These are phyloP conservation scores for Eupithecia pulchellata DNA, from an alignment of 2,888 invertebrate species.

Conservation along the genomic window DNA sequence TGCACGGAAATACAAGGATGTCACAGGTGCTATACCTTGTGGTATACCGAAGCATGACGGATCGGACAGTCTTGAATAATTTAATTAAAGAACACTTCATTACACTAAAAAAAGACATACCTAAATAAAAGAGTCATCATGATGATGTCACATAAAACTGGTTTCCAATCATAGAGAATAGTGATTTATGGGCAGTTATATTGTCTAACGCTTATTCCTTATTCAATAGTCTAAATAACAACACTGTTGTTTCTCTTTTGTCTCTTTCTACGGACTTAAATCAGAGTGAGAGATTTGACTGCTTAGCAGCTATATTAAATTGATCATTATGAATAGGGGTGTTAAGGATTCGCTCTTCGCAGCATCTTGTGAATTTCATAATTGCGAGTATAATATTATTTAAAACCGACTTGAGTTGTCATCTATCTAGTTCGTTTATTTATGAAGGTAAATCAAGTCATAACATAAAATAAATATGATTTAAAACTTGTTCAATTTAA, in stretches of 20 bases:
- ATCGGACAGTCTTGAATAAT: no score
- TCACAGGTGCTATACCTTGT: constrained; percentile 40
- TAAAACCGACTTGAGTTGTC: background rate
- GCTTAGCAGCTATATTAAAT: no score
- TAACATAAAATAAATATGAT: background rate
- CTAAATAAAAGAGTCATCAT: no score
- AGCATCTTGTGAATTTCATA: background rate
- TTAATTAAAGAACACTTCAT: no score
- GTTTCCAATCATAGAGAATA: background rate
- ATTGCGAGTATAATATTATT: background rate
- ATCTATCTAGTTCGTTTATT: background rate
- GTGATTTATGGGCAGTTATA: background rate
- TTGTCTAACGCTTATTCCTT: no score
- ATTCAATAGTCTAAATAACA: no score
- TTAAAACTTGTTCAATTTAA: constrained; percentile 16
- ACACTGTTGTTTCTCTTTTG: no score
- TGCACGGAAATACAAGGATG: constrained; percentile 44
- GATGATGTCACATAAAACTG: background rate
- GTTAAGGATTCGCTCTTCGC: background rate
- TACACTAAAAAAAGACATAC: no score
- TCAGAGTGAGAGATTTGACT: no score
- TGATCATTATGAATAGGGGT: no score
- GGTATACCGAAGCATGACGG: constrained; percentile 51
- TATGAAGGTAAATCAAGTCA: background rate
- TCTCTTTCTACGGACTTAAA: no score